Evolutionary conservation across 2,888 invertebrate species (phyloP).

Genomic region (Limenitis camilla): DNA sequence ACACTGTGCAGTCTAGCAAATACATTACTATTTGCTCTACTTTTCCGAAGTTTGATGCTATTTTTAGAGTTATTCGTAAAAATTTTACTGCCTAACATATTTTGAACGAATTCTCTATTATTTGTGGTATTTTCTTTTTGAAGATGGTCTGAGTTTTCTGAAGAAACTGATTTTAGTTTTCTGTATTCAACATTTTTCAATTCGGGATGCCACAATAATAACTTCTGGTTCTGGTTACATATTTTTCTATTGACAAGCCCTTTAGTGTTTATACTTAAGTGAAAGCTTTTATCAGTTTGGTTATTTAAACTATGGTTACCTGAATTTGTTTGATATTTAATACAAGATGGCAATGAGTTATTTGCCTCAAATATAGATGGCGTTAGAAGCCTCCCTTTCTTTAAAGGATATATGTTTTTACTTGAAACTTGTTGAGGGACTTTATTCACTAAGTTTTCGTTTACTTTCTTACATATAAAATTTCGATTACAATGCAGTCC

Average conservation of each 20-base stretch:
- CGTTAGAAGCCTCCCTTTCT: slow-evolving; percentile 14
- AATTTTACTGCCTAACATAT: no score
- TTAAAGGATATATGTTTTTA: slow-evolving; percentile 8
- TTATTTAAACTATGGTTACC: not conserved
- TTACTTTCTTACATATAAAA: not conserved
- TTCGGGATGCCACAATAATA: not conserved
- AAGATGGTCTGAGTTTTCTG: not conserved
- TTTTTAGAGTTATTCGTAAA: no score
- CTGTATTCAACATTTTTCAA: slow-evolving; percentile 2
- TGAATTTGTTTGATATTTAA: not conserved
- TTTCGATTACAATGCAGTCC: slow-evolving; percentile 4
- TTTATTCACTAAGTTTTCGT: not conserved
- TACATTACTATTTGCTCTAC: no score
- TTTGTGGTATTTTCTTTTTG: no score
- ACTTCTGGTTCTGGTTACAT: not conserved
- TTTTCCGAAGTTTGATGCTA: no score
- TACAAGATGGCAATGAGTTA: not conserved
- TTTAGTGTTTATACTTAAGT: slow-evolving; percentile 1
- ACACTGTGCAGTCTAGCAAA: no score
- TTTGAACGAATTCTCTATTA: no score
- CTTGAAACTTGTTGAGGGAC: slow-evolving; percentile 13
- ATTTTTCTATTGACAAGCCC: not conserved
- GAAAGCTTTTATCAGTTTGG: not conserved
- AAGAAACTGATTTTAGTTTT: not conserved
- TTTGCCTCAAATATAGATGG: slow-evolving; percentile 17